Percentiles rank a stretch among this genome's conserved stretches.
Evolutionary conservation across 2,113 vertebrate genomes (phyloP).

Genomic region (Alligator mississippiensis): DNA sequence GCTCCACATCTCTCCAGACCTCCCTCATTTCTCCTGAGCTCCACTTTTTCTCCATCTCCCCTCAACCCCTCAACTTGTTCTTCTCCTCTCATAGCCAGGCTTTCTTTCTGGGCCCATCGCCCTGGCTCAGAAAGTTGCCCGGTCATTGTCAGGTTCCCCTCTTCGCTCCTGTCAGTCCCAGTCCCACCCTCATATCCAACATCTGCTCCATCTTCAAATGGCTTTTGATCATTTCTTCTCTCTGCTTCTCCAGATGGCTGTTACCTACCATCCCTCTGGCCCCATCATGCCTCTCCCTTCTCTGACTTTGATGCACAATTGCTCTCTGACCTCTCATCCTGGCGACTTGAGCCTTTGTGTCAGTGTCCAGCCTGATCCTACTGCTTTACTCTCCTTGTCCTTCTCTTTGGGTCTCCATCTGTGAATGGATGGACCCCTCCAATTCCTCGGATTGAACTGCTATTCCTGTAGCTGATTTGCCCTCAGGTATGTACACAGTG

Average conservation of each 20-base stretch:
- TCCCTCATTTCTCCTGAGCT: neutral
- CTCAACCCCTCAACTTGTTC: too few species aligned
- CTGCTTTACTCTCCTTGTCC: neutral
- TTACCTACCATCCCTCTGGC: neutral
- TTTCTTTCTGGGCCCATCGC: neutral
- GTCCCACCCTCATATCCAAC: neutral
- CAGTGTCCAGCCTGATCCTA: neutral
- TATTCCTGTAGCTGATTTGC: neutral
- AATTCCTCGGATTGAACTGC: neutral
- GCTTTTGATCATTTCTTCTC: neutral
- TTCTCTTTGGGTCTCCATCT: neutral
- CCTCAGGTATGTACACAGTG: neutral
- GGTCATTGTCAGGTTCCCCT: neutral
- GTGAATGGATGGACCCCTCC: neutral
- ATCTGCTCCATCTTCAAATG: neutral
- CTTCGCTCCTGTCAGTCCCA: fast-evolving
- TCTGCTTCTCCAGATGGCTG: neutral
- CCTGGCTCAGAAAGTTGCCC: neutral
- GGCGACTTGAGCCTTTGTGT: neutral
- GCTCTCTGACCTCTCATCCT: neutral
- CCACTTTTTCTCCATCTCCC: neutral
- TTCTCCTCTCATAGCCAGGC: neutral
- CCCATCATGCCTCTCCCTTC: neutral
- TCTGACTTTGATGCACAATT: neutral
- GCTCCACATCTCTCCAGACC: neutral